Percentiles rank a stretch among this genome's conserved stretches.
Evolutionary conservation across 2,113 vertebrate species (phyloP).

Genomic region (Corydoras maculifer): DNA sequence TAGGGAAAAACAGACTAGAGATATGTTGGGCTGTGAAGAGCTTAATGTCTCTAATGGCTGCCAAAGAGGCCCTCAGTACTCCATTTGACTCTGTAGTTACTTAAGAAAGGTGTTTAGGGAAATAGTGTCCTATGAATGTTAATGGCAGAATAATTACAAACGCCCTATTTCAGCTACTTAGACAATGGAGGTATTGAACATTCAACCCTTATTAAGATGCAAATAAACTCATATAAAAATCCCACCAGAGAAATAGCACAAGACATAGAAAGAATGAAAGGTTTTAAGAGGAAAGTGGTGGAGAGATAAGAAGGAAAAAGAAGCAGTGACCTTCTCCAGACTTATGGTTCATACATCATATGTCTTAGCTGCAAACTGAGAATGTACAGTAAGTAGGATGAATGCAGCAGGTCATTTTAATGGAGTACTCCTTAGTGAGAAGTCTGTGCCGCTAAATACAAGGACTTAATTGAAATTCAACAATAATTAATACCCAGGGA

Average conservation of each 20-base stretch:
- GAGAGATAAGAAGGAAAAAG: constrained; percentile 26
- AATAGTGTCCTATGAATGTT: constrained; percentile 75
- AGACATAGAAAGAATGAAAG: constrained; percentile 59
- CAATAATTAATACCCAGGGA: constrained; percentile 60
- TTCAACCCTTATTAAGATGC: constrained; percentile 85
- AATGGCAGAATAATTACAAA: constrained; percentile 82
- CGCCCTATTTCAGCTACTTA: constrained; percentile 79
- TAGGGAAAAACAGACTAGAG: constrained; percentile 62
- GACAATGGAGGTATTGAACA: constrained; percentile 90
- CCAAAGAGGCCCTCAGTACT: constrained; percentile 67
- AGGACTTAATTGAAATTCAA: constrained; percentile 77
- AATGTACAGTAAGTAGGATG: constrained; percentile 43
- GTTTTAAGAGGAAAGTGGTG: constrained; percentile 41
- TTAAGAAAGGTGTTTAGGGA: constrained; percentile 74
- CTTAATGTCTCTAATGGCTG: constrained; percentile 74
- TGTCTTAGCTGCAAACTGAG: constrained; percentile 71
- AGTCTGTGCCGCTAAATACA: constrained; percentile 34
- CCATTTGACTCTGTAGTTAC: constrained; percentile 69
- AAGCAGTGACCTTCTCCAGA: constrained; percentile 50
- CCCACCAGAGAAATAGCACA: constrained; percentile 75
- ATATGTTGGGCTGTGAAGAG: constrained; percentile 73
- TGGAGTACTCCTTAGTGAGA: constrained; percentile 25
- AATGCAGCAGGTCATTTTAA: constrained; percentile 29
- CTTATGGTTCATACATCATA: constrained; percentile 68
- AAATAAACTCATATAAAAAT: constrained; percentile 82